A percentile compares a stretch with the other conserved stretches of the same genome.
These are phyloP conservation scores for Daboia siamensis DNA, from an alignment of 2,113 vertebrate genomes.

Conservation along the genomic window DNA sequence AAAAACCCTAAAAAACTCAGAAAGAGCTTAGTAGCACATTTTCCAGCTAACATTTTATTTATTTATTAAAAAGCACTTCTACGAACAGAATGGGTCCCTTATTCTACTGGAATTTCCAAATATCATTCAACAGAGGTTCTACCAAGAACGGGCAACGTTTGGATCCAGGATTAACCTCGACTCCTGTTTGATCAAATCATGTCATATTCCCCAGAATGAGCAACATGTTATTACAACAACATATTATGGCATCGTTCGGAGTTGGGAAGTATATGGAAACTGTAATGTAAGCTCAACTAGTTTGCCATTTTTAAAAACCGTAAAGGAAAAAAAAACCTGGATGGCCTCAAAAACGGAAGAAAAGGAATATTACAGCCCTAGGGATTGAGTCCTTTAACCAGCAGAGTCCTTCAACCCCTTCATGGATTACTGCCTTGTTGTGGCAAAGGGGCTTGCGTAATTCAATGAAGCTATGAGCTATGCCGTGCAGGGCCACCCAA, in stretches of 20 bases:
- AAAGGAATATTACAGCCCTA: neutral
- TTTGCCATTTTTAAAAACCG: neutral
- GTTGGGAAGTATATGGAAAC: neutral
- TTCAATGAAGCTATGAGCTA: too few species aligned
- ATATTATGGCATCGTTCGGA: neutral
- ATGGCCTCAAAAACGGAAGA: neutral
- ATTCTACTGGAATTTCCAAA: neutral
- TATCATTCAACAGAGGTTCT: neutral
- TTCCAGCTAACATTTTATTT: neutral
- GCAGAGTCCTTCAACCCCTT: too few species aligned
- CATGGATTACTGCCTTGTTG: too few species aligned
- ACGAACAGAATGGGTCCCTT: neutral
- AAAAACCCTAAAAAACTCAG: neutral
- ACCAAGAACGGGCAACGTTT: neutral
- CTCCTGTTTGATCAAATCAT: neutral
- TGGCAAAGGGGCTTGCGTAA: too few species aligned
- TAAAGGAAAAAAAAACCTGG: neutral
- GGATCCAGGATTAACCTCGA: neutral
- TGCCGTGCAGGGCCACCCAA: too few species aligned
- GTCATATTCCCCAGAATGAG: neutral
- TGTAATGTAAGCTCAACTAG: neutral
- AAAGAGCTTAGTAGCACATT: neutral
- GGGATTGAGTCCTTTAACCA: neutral
- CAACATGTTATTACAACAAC: neutral
- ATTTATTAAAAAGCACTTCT: neutral